phyloP scores from a whole-genome alignment of 2,797 vertebrate genomes.

The Percopsis omiscomaycus region DNA sequence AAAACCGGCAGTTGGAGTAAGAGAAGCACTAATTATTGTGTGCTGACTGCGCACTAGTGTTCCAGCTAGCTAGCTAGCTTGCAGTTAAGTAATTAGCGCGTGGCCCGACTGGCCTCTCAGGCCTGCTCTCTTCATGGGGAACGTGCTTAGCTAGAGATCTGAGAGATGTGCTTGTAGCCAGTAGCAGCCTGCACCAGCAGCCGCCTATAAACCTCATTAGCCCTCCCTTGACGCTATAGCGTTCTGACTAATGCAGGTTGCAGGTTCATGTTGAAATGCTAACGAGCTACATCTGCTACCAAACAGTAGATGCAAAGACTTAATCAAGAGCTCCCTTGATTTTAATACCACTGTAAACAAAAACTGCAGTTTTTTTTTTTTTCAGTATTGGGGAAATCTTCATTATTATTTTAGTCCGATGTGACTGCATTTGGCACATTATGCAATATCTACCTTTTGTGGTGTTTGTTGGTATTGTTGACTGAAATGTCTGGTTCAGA shows the following conservation, averaged over 20 bases:
- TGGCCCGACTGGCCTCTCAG: conserved; percentile 59
- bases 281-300: conserved; percentile 56
- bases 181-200: conserved; percentile 38
- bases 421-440: conserved; percentile 18
- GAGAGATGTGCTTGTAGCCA: conserved; percentile 55
- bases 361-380: conserved; percentile 34
- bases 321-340: conserved; percentile 45
- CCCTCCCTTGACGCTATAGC: conserved; percentile 63
- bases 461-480: conserved; percentile 18
- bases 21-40: conserved; percentile 72
- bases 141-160: conserved; percentile 67
- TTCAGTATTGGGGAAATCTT: conserved; percentile 10
- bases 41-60: conserved; percentile 75
- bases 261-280: conserved; percentile 66
- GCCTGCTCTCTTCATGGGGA: conserved; percentile 50
- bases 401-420: conserved; percentile 6
- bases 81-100: conserved; percentile 71
- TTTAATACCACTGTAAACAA: conserved; percentile 41
- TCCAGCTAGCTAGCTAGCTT: conserved; percentile 59
- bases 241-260: conserved; percentile 62
- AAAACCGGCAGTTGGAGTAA: conserved; percentile 75
- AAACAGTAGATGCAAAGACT: conserved; percentile 19
- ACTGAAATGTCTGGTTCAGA: conserved; percentile 31
- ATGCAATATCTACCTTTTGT: conserved; percentile 32
- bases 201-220: conserved; percentile 68